Evolutionary conservation across 2,113 vertebrate species (phyloP).

Genomic region (Labrus mixtus): DNA sequence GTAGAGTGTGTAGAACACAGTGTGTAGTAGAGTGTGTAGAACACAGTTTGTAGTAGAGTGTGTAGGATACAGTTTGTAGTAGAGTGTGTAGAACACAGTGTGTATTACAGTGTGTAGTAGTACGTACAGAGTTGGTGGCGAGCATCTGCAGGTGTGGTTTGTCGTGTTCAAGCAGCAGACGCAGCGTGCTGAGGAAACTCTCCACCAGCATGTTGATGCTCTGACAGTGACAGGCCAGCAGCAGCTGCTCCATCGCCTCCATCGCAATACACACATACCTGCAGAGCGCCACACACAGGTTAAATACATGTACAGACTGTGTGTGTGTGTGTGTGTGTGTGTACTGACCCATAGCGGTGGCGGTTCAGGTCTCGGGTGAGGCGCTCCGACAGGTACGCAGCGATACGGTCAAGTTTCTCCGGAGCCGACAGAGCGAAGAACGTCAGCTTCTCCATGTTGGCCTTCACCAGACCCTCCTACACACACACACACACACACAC

Average conservation of each 20-base stretch:
- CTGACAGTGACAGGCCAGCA: slow-evolving; percentile 96
- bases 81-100: no score
- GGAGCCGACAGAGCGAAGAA: slow-evolving; percentile 95
- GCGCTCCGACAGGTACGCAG: slow-evolving; percentile 91
- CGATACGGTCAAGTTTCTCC: slow-evolving; percentile 95
- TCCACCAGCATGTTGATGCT: slow-evolving; percentile 98
- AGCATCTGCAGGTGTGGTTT: slow-evolving; percentile 88
- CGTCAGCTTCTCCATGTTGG: slow-evolving; percentile 97
- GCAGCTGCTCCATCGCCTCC: slow-evolving; percentile 95
- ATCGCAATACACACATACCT: slow-evolving; percentile 93
- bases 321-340: slow-evolving; percentile 16
- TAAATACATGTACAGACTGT: neutral
- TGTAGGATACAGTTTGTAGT: no score
- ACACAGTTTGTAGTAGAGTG: no score
- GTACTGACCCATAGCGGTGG: slow-evolving; percentile 90
- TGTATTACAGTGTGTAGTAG: no score
- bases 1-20: no score
- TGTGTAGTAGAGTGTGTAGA: no score
- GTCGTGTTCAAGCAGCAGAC: slow-evolving; percentile 93
- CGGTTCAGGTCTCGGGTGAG: slow-evolving; percentile 92
- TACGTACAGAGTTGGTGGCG: slow-evolving; percentile 87
- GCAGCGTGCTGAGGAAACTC: slow-evolving; percentile 95
- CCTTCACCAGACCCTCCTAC: slow-evolving; percentile 94
- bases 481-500: slow-evolving; percentile 22
- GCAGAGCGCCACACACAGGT: neutral